Evolutionary conservation across 2,888 invertebrate species (phyloP), one percentile per base, ranked within the genome.

Genomic region (Chymomyza procnemis): DNA sequence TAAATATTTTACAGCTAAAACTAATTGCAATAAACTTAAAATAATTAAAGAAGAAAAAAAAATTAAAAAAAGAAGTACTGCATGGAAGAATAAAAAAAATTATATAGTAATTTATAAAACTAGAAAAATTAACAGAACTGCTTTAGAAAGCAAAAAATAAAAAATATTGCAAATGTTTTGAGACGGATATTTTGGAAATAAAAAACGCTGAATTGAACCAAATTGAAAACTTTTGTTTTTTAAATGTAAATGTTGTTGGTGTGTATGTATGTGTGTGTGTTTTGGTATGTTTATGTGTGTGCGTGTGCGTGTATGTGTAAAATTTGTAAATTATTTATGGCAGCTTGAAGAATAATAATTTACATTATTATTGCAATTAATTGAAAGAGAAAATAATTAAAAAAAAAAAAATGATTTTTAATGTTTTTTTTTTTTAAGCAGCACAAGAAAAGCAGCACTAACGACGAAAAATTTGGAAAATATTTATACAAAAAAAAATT

Each of bases 1-100:
- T 84, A 84, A 85, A 85, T 84, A 84, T 83, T 83, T 79, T 79
- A 85, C 78, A 85, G 71, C 85, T 84, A 84, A 75, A 76, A 71
- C 77, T 79, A 79, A 73, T 71, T 75, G 73, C 69, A 72, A 79
- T 80, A 75, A 69, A 81, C 84, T 81, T 81, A 83, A 74, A 64
- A 57, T 75, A 78, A 71, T 68, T 77, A 72, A 60, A 74, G 9
- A 61, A 56, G n/a, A n/a, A 71, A 64, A 66, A 62, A 54, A 60
- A 16, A 46, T 30, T 52, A 66, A 64, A n/a, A n/a, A n/a, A 59
- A 62, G 16, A 21, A 4, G n/a, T 14, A 66, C n/a, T 18, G 48
- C 72, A 21, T 61, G 8, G 9, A 19, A 56, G 67, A 66, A 61
- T 70, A 50, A 64, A 76, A 75, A 71, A 67, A 69, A 61, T 46